phyloP scores from a whole-genome alignment of 2,888 invertebrate genomes.

The Drosophila limbata region DNA sequence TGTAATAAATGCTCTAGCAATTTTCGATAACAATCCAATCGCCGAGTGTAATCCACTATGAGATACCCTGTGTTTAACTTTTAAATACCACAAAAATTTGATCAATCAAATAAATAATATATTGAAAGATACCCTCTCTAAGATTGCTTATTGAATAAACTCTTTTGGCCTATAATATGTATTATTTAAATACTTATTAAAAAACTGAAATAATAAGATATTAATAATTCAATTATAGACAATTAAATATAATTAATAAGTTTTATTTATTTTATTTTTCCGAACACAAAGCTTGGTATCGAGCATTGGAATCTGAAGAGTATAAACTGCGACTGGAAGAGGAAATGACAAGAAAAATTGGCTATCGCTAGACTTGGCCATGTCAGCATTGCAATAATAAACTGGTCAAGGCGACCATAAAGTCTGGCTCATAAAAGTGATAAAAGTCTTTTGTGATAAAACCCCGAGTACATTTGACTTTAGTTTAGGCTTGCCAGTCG shows the following conservation, averaged over 20 bases:
- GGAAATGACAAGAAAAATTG: not conserved
- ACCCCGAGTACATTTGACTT: slow-evolving; percentile 17
- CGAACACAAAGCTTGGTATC: not conserved
- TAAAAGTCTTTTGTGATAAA: slow-evolving; percentile 14
- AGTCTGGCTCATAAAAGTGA: slow-evolving; percentile 26
- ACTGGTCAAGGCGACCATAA: slow-evolving; percentile 31
- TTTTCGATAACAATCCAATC: slow-evolving; percentile 10
- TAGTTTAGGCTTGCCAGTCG: slow-evolving; percentile 35
- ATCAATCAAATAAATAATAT: no score
- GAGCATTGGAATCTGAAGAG: not conserved
- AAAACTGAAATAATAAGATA: no score
- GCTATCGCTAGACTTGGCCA: slow-evolving; percentile 21
- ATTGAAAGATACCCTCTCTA: no score
- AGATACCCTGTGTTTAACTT: not conserved
- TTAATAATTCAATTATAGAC: not conserved
- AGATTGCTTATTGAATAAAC: no score
- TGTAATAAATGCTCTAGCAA: slow-evolving; percentile 27
- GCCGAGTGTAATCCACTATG: not conserved
- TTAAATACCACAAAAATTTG: not conserved
- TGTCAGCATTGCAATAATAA: slow-evolving; percentile 24
- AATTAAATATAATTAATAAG: not conserved
- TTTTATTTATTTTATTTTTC: no score
- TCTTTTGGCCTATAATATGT: no score
- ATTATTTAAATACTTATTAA: no score
- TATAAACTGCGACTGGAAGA: not conserved